These are phyloP conservation scores for Acyrthosiphon pisum DNA, from an alignment of 1,140 invertebrate species.

Conservation along the genomic window DNA sequence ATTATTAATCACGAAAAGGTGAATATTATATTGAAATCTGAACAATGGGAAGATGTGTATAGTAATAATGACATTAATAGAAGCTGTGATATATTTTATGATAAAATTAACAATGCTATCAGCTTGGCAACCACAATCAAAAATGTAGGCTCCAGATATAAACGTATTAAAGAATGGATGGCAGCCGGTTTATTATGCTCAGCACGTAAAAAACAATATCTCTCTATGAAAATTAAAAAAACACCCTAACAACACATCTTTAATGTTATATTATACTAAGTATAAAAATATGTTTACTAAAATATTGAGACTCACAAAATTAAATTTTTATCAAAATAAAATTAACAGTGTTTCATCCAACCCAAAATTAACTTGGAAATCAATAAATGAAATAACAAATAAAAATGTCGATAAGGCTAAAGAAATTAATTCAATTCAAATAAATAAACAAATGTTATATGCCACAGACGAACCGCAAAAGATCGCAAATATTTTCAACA, in stretches of 20 bases:
- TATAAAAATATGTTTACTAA: slow-evolving; percentile 32
- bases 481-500: slow-evolving; percentile 11
- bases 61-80: not conserved
- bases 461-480: not conserved
- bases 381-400: not conserved
- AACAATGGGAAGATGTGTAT: too few species aligned
- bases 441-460: slow-evolving; percentile 30
- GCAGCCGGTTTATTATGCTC: not conserved
- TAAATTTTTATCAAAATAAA: not conserved
- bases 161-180: slow-evolving; percentile 21
- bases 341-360: too few species aligned
- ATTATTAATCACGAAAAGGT: not conserved
- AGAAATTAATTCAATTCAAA: not conserved
- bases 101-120: not conserved
- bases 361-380: too few species aligned
- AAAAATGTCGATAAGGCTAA: slow-evolving; percentile 12
- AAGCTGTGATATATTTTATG: not conserved
- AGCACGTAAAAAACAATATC: too few species aligned
- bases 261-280: not conserved
- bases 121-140: not conserved
- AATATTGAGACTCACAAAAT: not conserved
- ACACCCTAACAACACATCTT: not conserved
- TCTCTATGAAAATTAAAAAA: too few species aligned
- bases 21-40: not conserved
- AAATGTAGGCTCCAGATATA: not conserved